Percentiles rank a stretch among this genome's conserved stretches.
These are phyloP conservation scores for Cuniculus paca DNA, from an alignment of 2,797 vertebrate species.

Conservation along the genomic window DNA sequence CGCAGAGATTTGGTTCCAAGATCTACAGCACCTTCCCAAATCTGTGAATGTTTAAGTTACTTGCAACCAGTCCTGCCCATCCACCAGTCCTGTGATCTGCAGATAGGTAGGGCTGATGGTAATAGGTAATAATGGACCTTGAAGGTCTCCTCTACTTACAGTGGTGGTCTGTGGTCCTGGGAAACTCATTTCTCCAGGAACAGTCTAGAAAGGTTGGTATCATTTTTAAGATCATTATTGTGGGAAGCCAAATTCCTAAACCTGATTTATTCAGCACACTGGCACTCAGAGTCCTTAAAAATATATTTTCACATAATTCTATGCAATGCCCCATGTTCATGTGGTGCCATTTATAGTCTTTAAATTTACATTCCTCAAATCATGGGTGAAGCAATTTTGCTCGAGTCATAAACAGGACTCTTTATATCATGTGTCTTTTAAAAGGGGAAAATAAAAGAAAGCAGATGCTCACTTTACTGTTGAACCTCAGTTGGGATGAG, in stretches of 20 bases:
- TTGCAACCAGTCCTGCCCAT: background rate
- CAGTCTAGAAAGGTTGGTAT: background rate
- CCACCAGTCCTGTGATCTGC: background rate
- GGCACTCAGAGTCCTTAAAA: background rate
- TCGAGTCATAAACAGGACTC: background rate
- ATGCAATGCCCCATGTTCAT: background rate
- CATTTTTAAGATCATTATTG: background rate
- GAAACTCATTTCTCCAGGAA: background rate
- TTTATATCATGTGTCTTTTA: background rate
- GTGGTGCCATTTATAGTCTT: background rate
- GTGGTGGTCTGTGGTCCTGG: background rate
- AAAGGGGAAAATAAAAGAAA: background rate
- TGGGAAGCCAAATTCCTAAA: background rate
- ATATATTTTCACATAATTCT: background rate
- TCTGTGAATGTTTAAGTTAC: too few species aligned
- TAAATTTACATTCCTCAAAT: background rate
- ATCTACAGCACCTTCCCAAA: background rate
- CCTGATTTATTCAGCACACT: background rate
- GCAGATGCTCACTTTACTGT: background rate
- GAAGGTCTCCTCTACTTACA: background rate
- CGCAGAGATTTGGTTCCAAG: background rate
- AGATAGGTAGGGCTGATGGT: background rate
- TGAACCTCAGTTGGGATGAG: background rate
- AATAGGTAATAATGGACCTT: background rate
- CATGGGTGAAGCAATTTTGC: background rate